Base-by-base conservation (phyloP, 2,797 vertebrate species). In the Acanthis flammea region DNA sequence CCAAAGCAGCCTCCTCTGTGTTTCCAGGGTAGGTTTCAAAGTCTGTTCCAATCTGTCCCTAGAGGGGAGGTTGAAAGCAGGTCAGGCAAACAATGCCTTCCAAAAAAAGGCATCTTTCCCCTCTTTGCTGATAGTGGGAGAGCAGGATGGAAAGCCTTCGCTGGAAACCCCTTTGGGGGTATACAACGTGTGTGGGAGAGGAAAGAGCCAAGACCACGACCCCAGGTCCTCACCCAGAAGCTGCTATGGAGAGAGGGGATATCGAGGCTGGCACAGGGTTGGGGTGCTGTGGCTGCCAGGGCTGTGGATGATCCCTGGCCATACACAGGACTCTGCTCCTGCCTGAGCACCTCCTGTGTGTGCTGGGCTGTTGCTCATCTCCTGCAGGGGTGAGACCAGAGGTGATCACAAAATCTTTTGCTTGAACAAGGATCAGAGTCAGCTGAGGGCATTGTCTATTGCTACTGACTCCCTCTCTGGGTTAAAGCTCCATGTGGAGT, bases 271-370 rank as follows among this genome's bases (percentile, higher is more conserved):
- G 16, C 28, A 57, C 3, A 31, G 39, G 25, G 9, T 0, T 22
- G 62, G n/a, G 41, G 1, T 39, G 35, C 60, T 76, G 55, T 14
- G 1, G 4, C 24, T 65, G 33, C 22, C 4, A 5, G 44, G 53
- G 14, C 48, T 63, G 45, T 25, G 68, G 39, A 14, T 7, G 12
- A 50, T 12, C 12, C 35, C 35, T 0, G 8, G 35, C 14, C 2
- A 1, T 0, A 6, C 19, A 9, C 13, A 39, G 31, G 44, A 11
- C 48, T 66, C 15, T 6, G 25, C 35, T 66, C 42, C 55, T 41
- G 13, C 10, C 55, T 5, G 0, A 82, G 62, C 16, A 1, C 3
- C 27, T 61, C 10, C 2, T 0, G 28, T 1, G 0, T 21, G 15
- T 31, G 13, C 7, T 16, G 39, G 12, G 12, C 30, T 55, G 54